These are phyloP conservation scores for Pithys albifrons DNA, from an alignment of 2,113 vertebrate genomes.

Conservation along the genomic window DNA sequence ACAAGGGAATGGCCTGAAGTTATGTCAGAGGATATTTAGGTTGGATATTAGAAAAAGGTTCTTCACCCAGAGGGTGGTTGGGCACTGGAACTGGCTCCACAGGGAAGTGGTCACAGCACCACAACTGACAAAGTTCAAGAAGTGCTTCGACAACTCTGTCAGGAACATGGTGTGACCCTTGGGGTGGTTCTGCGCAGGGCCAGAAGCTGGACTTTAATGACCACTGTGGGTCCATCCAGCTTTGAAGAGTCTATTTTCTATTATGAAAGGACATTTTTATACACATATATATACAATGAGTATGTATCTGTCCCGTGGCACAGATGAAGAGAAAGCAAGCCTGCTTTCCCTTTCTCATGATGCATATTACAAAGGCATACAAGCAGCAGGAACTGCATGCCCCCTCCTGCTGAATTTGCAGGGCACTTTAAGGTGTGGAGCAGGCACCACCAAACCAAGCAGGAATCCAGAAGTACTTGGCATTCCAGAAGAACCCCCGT, in stretches of 20 bases:
- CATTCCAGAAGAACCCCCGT: neutral
- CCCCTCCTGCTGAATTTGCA: neutral
- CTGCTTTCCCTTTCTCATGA: neutral
- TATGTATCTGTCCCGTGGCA: neutral
- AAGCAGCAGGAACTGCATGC: neutral
- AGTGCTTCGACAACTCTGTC: neutral
- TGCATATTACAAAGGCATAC: neutral
- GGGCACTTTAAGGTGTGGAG: rapidly evolving
- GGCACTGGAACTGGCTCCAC: neutral
- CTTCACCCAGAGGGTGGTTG: rapidly evolving
- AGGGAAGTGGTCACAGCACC: neutral
- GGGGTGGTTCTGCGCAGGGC: no score
- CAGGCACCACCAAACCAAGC: neutral
- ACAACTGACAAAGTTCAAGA: neutral
- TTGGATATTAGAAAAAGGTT: rapidly evolving
- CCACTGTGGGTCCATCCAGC: neutral
- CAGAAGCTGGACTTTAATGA: neutral
- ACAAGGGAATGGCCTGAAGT: rapidly evolving
- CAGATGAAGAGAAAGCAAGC: neutral
- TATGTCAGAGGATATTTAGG: neutral
- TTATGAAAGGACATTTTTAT: neutral
- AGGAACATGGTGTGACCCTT: neutral
- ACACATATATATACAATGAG: neutral
- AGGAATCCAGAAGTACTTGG: no score
- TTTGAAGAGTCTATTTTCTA: neutral